Evolutionary conservation across 2,888 invertebrate species (phyloP).

Genomic region (Drosophila monieri): DNA sequence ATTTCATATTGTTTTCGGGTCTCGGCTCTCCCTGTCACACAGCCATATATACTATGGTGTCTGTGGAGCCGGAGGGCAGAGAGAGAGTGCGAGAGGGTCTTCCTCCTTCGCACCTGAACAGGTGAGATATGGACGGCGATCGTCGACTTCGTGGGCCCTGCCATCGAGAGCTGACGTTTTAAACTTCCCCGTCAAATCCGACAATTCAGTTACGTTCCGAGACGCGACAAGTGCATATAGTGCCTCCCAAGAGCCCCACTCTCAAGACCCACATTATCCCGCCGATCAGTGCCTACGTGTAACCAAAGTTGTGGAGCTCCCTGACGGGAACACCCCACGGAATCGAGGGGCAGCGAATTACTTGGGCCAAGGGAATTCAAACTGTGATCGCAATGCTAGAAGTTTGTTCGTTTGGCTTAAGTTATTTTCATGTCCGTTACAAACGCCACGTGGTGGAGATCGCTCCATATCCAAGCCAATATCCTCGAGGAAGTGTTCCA

Average conservation of each 20-base stretch:
- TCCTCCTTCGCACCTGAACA: constrained; percentile 48
- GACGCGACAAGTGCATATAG: constrained; percentile 83
- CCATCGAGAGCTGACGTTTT: constrained; percentile 75
- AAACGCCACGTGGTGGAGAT: constrained; percentile 68
- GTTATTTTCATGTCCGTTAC: constrained; percentile 82
- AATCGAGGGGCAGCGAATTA: constrained; percentile 80
- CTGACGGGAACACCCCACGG: background rate
- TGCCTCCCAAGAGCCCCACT: constrained; percentile 30
- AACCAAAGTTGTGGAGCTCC: background rate
- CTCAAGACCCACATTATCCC: background rate
- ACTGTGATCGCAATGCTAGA: constrained; percentile 77
- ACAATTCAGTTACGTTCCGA: constrained; percentile 82
- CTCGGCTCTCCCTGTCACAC: constrained; percentile 22
- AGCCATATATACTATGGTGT: constrained; percentile 8
- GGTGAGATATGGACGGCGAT: constrained; percentile 30
- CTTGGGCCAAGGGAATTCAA: constrained; percentile 84
- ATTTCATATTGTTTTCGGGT: constrained; percentile 68
- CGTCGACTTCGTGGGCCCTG: constrained; percentile 50
- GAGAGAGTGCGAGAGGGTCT: constrained; percentile 14
- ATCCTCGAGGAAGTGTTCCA: background rate
- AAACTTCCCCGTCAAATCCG: constrained; percentile 80
- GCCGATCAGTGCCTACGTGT: constrained; percentile 27
- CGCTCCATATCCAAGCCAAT: background rate
- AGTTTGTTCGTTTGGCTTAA: constrained; percentile 85
- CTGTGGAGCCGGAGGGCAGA: constrained; percentile 2